Percentiles rank a stretch among this genome's conserved stretches.
phyloP scores from a whole-genome alignment of 2,797 vertebrate species.

The Simalia tracyae region DNA sequence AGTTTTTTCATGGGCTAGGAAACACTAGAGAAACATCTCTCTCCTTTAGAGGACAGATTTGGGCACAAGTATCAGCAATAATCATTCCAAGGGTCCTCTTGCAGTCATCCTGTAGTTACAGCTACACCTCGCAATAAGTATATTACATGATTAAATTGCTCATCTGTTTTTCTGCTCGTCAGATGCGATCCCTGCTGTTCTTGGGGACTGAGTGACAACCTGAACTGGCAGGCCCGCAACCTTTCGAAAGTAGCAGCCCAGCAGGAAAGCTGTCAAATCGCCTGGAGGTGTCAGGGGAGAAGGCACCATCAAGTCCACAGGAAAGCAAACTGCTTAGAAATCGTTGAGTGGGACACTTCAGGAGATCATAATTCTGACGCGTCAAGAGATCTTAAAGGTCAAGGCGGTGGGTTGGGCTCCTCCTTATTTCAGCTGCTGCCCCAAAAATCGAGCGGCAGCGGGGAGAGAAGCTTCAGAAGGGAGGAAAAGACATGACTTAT shows the following conservation, averaged over 20 bases:
- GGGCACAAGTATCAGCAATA: background rate
- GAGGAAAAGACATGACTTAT: background rate
- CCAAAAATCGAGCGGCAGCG: background rate
- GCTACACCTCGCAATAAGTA: constrained; percentile 44
- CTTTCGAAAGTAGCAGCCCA: constrained; percentile 38
- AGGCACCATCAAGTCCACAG: constrained; percentile 46
- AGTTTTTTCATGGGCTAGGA: background rate
- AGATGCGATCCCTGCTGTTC: constrained; percentile 56
- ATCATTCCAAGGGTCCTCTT: background rate
- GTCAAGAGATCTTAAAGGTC: constrained; percentile 60
- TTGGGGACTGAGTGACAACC: constrained; percentile 46
- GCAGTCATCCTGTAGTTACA: background rate
- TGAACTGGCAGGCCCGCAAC: constrained; percentile 29
- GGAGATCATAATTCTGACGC: constrained; percentile 51
- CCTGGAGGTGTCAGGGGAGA: constrained; percentile 45
- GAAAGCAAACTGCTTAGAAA: constrained; percentile 47
- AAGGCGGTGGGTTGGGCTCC: background rate
- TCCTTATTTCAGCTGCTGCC: fast-evolving
- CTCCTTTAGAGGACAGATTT: background rate
- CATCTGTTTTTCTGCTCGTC: constrained; percentile 33
- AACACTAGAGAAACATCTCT: background rate
- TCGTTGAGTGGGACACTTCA: constrained; percentile 59
- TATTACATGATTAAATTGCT: constrained; percentile 44
- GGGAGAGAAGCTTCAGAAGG: background rate
- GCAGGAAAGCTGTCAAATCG: constrained; percentile 32